Evolutionary conservation across 2,888 invertebrate genomes (phyloP).

Genomic region (Calameuta idolon): DNA sequence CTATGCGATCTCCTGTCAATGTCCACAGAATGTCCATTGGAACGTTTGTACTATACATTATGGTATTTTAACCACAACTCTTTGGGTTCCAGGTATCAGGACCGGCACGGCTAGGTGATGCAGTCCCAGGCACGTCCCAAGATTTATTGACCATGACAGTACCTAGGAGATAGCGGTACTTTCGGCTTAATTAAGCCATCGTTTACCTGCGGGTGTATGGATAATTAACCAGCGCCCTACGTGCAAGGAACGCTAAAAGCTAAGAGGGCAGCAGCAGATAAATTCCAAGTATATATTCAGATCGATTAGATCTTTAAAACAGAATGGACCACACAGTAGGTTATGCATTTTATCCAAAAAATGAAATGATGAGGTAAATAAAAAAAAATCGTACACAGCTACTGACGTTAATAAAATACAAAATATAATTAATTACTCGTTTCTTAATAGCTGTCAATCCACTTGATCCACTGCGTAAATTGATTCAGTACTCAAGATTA

Average conservation of each 20-base stretch:
- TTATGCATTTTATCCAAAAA: background rate
- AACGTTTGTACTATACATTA: background rate
- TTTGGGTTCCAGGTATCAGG: background rate
- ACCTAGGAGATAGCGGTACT: conserved; percentile 9
- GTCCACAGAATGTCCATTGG: background rate
- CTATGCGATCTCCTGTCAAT: background rate
- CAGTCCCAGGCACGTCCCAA: background rate
- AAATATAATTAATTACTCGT: background rate
- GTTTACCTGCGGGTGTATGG: background rate
- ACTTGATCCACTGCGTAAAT: background rate
- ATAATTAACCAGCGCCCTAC: conserved; percentile 2
- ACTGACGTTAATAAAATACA: background rate
- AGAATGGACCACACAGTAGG: conserved; percentile 15
- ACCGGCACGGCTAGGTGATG: background rate
- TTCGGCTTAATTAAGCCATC: conserved; percentile 14
- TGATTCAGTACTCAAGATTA: background rate
- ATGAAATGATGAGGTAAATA: background rate
- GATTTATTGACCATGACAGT: conserved; percentile 3
- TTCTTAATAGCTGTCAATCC: too few relatives aligned
- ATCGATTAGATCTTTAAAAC: background rate
- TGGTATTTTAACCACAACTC: background rate
- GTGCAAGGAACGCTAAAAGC: background rate
- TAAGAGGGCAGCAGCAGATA: background rate
- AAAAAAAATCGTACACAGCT: background rate
- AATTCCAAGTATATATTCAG: background rate